phyloP scores from a whole-genome alignment of 2,797 vertebrate genomes.

The Coluber constrictor region DNA sequence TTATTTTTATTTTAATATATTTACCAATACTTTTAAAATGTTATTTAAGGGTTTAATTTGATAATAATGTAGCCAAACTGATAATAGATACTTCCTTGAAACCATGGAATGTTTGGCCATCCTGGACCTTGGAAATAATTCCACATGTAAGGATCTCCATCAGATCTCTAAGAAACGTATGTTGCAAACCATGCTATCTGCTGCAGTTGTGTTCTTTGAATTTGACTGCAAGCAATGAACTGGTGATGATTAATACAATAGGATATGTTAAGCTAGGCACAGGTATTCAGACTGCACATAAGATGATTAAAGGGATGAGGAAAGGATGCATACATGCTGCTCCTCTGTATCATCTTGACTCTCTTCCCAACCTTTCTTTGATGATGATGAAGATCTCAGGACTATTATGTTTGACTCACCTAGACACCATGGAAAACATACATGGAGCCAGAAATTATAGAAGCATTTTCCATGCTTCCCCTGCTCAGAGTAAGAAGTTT shows the following conservation, averaged over 20 bases:
- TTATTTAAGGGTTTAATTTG: background rate
- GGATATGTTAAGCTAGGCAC: background rate
- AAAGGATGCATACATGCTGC: background rate
- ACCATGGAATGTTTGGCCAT: constrained; percentile 21
- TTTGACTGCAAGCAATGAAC: background rate
- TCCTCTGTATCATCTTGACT: background rate
- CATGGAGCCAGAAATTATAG: background rate
- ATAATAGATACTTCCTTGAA: constrained; percentile 15
- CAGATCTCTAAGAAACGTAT: background rate
- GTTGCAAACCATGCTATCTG: constrained; percentile 4
- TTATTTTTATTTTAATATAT: background rate
- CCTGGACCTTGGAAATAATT: background rate
- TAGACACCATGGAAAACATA: background rate
- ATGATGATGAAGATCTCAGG: background rate
- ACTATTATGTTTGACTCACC: background rate
- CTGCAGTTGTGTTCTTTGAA: background rate
- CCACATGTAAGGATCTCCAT: background rate
- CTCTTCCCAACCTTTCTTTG: background rate
- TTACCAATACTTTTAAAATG: constrained; percentile 18
- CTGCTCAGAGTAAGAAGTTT: background rate
- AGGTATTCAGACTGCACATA: background rate
- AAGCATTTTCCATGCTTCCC: background rate
- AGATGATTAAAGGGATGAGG: background rate
- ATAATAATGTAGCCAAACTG: background rate
- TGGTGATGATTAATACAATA: background rate